These are phyloP conservation scores for Melanerpes aurifrons DNA, from an alignment of 2,113 vertebrate genomes.

Conservation along the genomic window DNA sequence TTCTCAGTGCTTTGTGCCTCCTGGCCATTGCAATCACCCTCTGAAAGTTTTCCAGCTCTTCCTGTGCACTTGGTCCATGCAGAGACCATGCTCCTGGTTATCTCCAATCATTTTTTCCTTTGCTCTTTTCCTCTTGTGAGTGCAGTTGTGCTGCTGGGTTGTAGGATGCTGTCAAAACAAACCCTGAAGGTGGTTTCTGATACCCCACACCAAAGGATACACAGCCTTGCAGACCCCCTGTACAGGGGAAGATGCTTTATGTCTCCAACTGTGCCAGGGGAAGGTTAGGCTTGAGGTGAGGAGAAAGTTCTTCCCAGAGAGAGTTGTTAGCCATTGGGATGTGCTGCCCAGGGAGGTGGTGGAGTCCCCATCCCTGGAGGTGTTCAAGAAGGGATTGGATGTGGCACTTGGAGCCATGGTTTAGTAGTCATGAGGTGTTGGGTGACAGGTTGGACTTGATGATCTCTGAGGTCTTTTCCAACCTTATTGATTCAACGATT, in stretches of 20 bases:
- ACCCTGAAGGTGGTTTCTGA: accelerated
- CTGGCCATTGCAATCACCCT: not conserved
- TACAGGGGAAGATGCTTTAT: accelerated
- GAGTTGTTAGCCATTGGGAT: too few species aligned
- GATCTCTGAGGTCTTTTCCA: too few species aligned
- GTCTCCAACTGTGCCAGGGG: not conserved
- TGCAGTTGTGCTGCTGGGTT: not conserved
- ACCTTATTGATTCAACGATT: too few species aligned
- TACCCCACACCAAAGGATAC: accelerated
- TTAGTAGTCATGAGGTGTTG: too few species aligned
- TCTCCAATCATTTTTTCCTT: not conserved
- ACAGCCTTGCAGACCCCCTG: accelerated
- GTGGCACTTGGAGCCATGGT: too few species aligned
- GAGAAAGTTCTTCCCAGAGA: too few species aligned
- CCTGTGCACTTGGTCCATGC: accelerated
- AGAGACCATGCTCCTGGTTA: accelerated
- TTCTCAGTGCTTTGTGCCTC: not conserved
- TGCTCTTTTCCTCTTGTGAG: not conserved
- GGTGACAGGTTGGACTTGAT: too few species aligned
- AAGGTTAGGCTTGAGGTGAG: too few species aligned
- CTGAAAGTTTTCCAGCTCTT: not conserved
- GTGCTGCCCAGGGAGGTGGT: too few species aligned
- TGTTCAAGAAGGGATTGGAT: too few species aligned
- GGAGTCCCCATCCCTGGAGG: too few species aligned
- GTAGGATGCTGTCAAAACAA: not conserved